These are phyloP conservation scores for Monopis laevigella DNA, from an alignment of 2,888 invertebrate genomes.

Conservation along the genomic window DNA sequence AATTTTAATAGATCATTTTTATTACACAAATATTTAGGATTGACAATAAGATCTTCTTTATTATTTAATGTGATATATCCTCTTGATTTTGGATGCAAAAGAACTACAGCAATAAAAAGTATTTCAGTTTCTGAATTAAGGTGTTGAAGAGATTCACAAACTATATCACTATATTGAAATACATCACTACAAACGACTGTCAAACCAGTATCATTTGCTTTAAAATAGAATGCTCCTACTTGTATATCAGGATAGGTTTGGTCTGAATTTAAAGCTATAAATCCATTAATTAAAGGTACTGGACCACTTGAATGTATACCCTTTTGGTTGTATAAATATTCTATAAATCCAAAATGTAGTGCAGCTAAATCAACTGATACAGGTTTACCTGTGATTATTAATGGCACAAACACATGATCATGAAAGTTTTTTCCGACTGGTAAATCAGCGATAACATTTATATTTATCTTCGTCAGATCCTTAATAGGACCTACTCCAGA, in stretches of 20 bases:
- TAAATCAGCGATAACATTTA: constrained; percentile 31
- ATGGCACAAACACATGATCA: constrained; percentile 32
- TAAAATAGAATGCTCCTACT: constrained; percentile 2
- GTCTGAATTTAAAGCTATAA: not conserved
- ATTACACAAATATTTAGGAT: constrained; percentile 10
- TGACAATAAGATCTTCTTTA: constrained; percentile 1
- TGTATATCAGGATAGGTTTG: constrained; percentile 9
- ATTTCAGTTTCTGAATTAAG: constrained; percentile 27
- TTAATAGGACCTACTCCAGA: constrained; percentile 46
- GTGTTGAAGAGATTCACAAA: constrained; percentile 10
- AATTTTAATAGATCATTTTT: constrained; percentile 25
- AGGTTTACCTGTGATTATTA: constrained; percentile 7
- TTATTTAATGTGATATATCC: constrained; percentile 25
- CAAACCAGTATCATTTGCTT: not conserved
- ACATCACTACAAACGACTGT: constrained; percentile 15
- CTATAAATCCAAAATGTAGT: constrained; percentile 3
- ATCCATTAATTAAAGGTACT: constrained; percentile 5
- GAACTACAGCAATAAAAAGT: constrained; percentile 24
- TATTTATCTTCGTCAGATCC: constrained; percentile 28
- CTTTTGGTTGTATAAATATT: constrained; percentile 6
- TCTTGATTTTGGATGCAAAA: constrained; percentile 27
- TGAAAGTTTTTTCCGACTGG: constrained; percentile 47
- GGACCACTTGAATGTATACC: constrained; percentile 3
- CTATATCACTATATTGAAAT: constrained; percentile 16
- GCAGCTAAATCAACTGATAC: not conserved